Evolutionary conservation across 2,888 invertebrate genomes (phyloP), one percentile per base, ranked within the genome.

Genomic region (Cataglyphis livida): DNA sequence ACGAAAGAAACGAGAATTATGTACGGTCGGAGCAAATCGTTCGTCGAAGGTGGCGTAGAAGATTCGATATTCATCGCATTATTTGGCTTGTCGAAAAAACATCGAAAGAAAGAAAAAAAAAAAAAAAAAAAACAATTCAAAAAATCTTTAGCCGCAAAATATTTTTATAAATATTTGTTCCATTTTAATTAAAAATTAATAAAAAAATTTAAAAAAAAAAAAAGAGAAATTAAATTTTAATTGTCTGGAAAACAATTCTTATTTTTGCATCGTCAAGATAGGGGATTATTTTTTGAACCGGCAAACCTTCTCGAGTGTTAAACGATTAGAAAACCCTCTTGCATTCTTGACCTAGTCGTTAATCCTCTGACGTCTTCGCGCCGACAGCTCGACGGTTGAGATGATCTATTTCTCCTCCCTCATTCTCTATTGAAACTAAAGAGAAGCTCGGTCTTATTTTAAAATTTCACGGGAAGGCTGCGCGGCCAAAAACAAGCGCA

Each of bases 331-430:
- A 85, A 84, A 65, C 85, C 85, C 71, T 48, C 83, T 64, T 68
- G 68, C 79, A 86, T 83, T 88, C 91, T 87, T 90, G 91, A 90
- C 90, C 90, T 86, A 88, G 91, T 91, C 90, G 84, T 84, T 82
- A 79, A 85, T 76, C 59, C 75, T 84, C 83, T 87, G 59, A 87
- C 88, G 89, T 90, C 88, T 88, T 70, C 28, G 57, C 64, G 82
- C 71, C 84, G 81, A 88, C 85, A 66, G 84, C 68, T 76, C 48
- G 75, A 84, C 85, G 82, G 75, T 84, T 54, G 59, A 68, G 66
- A 88, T 88, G 84, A 90, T 90, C 88, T 87, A 87, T 89, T 84
- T 88, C 84, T 54, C 71, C 62, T 83, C 82, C 76, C 76, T 64
- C 54, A 25, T 21, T 44, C 21, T 48, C 28, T 32, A 25, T 59